Conservation (phyloP, 2,797 vertebrate genomes). For the Acipenser ruthenus region DNA sequence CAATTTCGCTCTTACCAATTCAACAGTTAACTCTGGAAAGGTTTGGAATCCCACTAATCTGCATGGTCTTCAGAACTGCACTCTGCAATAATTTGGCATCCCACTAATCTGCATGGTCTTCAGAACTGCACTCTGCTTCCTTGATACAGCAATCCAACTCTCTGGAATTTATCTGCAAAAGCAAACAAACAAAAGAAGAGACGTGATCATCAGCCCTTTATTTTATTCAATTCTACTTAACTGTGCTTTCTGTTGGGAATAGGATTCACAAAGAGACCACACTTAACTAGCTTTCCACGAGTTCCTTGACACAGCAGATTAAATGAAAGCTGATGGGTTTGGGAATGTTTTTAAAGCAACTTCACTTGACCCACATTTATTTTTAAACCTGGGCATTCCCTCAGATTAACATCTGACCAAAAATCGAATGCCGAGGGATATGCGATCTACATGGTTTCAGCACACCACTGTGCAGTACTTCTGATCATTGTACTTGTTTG, state of each 20-base stretch:
- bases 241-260: too few relatives aligned
- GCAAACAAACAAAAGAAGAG: constrained; percentile 27
- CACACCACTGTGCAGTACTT: too few relatives aligned
- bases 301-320: too few relatives aligned
- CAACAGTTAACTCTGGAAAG: too few relatives aligned
- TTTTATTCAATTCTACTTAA: too few relatives aligned
- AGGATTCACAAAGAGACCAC: too few relatives aligned
- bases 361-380: constrained; percentile 58
- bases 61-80: constrained; percentile 10
- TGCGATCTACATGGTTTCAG: too few relatives aligned
- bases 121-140: constrained; percentile 26
- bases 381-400: constrained; percentile 51
- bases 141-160: constrained; percentile 30
- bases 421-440: too few relatives aligned
- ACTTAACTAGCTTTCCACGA: too few relatives aligned
- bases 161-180: constrained; percentile 44
- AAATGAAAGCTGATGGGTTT: constrained; percentile 14
- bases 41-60: constrained; percentile 17
- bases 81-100: constrained; percentile 23
- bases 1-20: too few relatives aligned
- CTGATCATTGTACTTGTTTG: too few relatives aligned
- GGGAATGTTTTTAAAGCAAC: constrained; percentile 44
- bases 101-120: constrained; percentile 21
- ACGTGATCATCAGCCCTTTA: too few relatives aligned
- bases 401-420: constrained; percentile 11